Evolutionary conservation across 2,888 invertebrate species (phyloP).

Genomic region (Drosophila acutilabella): DNA sequence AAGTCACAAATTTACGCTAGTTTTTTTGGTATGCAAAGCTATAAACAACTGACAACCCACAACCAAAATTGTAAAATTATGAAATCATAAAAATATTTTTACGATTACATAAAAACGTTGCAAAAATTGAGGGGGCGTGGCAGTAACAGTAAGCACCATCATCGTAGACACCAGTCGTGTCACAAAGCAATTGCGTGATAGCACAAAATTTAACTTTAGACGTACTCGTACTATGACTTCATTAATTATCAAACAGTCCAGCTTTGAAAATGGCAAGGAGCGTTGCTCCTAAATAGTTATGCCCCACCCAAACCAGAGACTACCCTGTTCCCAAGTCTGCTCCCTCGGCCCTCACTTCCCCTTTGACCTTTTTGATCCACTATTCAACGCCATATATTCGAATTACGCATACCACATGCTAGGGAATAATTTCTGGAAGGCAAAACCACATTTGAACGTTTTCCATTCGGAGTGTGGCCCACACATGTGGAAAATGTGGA

Average conservation of each 20-base stretch:
- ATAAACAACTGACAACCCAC: constrained; percentile 62
- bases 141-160: constrained; percentile 26
- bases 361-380: constrained; percentile 3
- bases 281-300: constrained; percentile 55
- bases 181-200: constrained; percentile 73
- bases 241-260: constrained; percentile 77
- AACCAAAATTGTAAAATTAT: constrained; percentile 78
- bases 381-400: constrained; percentile 62
- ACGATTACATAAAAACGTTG: constrained; percentile 74
- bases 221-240: constrained; percentile 74
- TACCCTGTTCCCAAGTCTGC: neutral
- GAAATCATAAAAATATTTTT: constrained; percentile 82
- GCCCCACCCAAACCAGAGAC: constrained; percentile 25
- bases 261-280: constrained; percentile 63
- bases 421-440: constrained; percentile 27
- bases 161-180: constrained; percentile 38
- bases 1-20: constrained; percentile 50
- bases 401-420: constrained; percentile 68
- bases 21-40: constrained; percentile 31
- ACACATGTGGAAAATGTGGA: constrained; percentile 19
- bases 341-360: neutral
- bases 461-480: constrained; percentile 68
- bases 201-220: constrained; percentile 75
- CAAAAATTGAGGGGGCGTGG: constrained; percentile 65
- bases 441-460: constrained; percentile 70